Evolutionary conservation across 2,113 vertebrate genomes (phyloP).

Genomic region (Hiodon tergisus): DNA sequence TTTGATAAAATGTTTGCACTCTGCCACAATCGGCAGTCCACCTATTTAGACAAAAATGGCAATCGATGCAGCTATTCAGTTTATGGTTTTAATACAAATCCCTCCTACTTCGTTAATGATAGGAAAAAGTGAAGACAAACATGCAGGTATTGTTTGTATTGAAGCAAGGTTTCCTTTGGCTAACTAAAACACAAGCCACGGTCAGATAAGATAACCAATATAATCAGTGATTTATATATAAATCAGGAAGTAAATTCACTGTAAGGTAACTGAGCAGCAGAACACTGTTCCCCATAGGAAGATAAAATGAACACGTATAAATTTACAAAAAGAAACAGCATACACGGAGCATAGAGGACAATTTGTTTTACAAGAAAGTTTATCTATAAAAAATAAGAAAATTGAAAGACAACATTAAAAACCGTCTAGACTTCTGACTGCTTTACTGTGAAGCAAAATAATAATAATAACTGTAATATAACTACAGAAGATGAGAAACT

Average conservation of each 20-base stretch:
- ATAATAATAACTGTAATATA: conserved; percentile 3
- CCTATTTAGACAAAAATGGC: conserved; percentile 13
- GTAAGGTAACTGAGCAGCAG: neutral
- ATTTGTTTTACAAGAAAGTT: conserved; percentile 19
- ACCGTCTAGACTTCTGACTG: neutral
- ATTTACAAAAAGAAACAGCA: conserved; percentile 43
- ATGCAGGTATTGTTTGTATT: neutral
- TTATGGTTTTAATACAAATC: neutral
- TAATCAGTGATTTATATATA: neutral
- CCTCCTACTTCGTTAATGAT: neutral
- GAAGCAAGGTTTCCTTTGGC: neutral
- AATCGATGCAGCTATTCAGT: neutral
- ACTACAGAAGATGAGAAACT: conserved; percentile 20
- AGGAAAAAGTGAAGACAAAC: neutral
- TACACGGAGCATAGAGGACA: conserved; percentile 21
- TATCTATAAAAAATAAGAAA: neutral
- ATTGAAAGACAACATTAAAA: neutral
- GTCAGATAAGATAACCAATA: neutral
- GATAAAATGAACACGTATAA: conserved; percentile 1
- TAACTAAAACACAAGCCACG: neutral
- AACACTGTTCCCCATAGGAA: conserved; percentile 2
- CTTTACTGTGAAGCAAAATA: too few relatives aligned
- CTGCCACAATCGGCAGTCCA: conserved; percentile 10
- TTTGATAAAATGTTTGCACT: conserved; percentile 44
- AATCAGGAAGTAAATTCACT: neutral